Base-by-base conservation (phyloP, 2,888 invertebrate species). In the Cecidostiba fungosa region DNA sequence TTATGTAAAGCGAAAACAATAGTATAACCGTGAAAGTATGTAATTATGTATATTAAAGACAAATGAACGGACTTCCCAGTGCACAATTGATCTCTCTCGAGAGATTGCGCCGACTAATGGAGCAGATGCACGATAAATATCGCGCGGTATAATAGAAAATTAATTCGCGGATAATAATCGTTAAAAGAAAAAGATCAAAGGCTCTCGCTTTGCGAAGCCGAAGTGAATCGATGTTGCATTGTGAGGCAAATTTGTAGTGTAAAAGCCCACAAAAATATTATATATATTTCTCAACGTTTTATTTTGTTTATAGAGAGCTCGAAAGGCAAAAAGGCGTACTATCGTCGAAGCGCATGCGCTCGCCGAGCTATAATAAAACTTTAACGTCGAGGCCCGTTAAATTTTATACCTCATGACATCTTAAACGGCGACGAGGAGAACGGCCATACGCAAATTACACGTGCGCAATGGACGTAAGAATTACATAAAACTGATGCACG, bases 331-430 rank as follows among this genome's bases (percentile, higher is more conserved):
- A 80, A 54, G 8, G 23, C 19, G 70, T 14, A 69, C 16, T 16
- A 50, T 62, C 3, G 59, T n/a, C 32, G 6, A 8, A 74, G 47
- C 47, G 14, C 50, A 77, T 69, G 36, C 16, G 72, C 39, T 47
- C 74, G 32, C 29, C 59, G 54, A 74, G 50, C 74, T 29, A 69
- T 79, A 59, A 59, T 23, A 72, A 79, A 84, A 79, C 0, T 39
- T 77, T 79, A 54, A 74, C 47, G 74, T n/a, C 54, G n/a, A 4
- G 47, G 29, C 19, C n/a, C 66, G 26, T 84, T 74, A 84, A 84
- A 69, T 74, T 84, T 84, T 84, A 79, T 54, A 32, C 36, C 43
- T 69, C 59, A 59, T 26, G 62, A 62, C 54, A 79, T 79, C 62
- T 84, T 74, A 69, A 74, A 74, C 50, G 69, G n/a, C 36, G 29